phyloP scores from a whole-genome alignment of 2,888 invertebrate genomes.

The Cephonodes hylas region DNA sequence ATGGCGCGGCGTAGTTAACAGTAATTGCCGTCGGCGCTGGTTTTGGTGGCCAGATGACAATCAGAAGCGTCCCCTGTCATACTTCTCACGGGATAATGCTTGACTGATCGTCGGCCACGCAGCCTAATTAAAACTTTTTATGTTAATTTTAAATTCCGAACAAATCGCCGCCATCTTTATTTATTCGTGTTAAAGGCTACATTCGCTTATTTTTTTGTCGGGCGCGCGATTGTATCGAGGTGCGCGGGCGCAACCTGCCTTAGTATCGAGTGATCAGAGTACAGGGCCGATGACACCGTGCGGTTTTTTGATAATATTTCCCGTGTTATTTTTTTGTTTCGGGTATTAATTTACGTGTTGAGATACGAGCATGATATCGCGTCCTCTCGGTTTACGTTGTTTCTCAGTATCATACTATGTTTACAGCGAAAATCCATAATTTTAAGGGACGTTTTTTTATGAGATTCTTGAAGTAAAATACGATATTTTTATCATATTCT shows the following conservation, averaged over 20 bases:
- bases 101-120: conserved; percentile 16
- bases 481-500: conserved; percentile 6
- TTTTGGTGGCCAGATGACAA: conserved; percentile 12
- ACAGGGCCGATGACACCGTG: conserved; percentile 48
- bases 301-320: conserved; percentile 45
- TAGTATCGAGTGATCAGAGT: conserved; percentile 43
- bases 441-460: conserved; percentile 6
- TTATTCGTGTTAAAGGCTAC: conserved; percentile 12
- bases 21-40: conserved; percentile 1
- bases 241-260: conserved; percentile 17
- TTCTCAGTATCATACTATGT: conserved; percentile 2
- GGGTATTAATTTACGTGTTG: conserved; percentile 48
- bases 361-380: conserved; percentile 42
- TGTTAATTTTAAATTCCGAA: conserved; percentile 14
- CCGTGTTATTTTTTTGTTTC: conserved; percentile 35
- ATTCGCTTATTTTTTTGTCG: conserved; percentile 7
- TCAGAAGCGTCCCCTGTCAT: conserved; percentile 11
- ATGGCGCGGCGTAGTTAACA: background rate
- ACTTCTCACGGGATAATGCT: conserved; percentile 10
- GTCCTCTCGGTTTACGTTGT: conserved; percentile 12
- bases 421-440: conserved; percentile 5
- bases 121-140: conserved; percentile 15
- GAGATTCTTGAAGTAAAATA: conserved; percentile 6
- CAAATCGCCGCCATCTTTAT: conserved; percentile 14
- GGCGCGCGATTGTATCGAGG: conserved; percentile 35